Conservation (phyloP, 1,140 invertebrate genomes). For the Penaeus indicus region DNA sequence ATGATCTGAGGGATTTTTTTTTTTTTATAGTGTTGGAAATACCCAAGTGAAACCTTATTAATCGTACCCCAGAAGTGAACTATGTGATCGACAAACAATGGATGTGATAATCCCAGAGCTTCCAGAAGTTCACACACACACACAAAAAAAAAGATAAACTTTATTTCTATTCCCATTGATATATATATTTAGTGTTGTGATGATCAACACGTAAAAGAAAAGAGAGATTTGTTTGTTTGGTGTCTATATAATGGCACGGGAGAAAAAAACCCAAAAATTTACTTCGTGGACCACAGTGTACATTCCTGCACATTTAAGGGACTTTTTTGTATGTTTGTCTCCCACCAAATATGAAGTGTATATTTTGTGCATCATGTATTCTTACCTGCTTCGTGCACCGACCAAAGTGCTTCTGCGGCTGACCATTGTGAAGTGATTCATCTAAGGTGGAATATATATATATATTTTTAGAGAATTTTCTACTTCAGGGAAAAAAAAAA, state of each 20-base stretch:
- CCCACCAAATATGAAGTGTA: conserved; percentile 19
- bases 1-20: too few relatives aligned
- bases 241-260: conserved; percentile 9
- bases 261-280: conserved; percentile 11
- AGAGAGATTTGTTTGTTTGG: not conserved
- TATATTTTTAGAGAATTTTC: too few relatives aligned
- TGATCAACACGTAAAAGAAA: not conserved
- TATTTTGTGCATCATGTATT: conserved; percentile 2
- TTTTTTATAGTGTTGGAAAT: too few relatives aligned
- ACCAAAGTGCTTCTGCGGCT: conserved; percentile 2
- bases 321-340: conserved; percentile 43
- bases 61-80: conserved; percentile 26
- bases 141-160: not conserved
- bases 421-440: not conserved
- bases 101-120: conserved; percentile 52
- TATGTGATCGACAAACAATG: not conserved
- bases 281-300: conserved; percentile 49
- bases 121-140: conserved; percentile 43
- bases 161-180: conserved; percentile 2
- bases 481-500: too few relatives aligned
- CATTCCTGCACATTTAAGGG: conserved; percentile 42
- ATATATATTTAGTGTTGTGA: conserved; percentile 1
- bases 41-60: conserved; percentile 16
- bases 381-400: not conserved
- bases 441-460: too few relatives aligned